Base-by-base conservation (phyloP, 1,140 invertebrate genomes). In the Drosophila subobscura region DNA sequence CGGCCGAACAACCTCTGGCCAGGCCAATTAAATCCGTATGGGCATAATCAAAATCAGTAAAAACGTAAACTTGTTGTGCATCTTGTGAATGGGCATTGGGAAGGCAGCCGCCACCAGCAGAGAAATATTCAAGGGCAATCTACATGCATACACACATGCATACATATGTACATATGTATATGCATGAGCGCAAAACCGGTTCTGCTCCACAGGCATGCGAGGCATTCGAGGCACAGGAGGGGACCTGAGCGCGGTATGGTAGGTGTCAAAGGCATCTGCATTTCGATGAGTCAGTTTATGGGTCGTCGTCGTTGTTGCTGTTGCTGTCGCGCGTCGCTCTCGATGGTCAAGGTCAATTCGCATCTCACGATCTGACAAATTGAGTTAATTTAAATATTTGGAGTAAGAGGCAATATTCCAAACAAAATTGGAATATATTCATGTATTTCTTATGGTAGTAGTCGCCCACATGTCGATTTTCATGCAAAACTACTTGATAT, bases 331-430 rank as follows among this genome's bases (percentile, higher is more conserved):
- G 55, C 52, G 55, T 33, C 46, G n/a, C 22, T 37, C 42, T 33
- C 14, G 54, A 55, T 41, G 40, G 29, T 65, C 76, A 84, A 85
- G 80, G 79, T 72, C 79, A 72, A 72, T 66, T 59, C 8, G 45
- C 57, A 65, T 42, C 77, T 50, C 66, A 53, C 77, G 60, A 66
- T 8, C 61, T 67, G 72, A 84, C 80, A 79, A 85, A 84, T 85
- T 84, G 72, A 53, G 55, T 58, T 79, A 54, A 84, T 84, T 84
- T 84, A 37, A 67, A 79, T 85, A 85, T 83, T 65, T 79, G 45
- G 78, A 83, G 73, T 50, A 71, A 33, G 46, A 16, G 40, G 41
- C 16, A 20, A 20, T 20, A 20, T 50, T 12, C 5, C 4, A 3
- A 20, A 53, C 2, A 12, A 47, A 47, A 25, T 41, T 56, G 63